phyloP scores from a whole-genome alignment of 2,888 invertebrate species.

The Bombyx huttoni region DNA sequence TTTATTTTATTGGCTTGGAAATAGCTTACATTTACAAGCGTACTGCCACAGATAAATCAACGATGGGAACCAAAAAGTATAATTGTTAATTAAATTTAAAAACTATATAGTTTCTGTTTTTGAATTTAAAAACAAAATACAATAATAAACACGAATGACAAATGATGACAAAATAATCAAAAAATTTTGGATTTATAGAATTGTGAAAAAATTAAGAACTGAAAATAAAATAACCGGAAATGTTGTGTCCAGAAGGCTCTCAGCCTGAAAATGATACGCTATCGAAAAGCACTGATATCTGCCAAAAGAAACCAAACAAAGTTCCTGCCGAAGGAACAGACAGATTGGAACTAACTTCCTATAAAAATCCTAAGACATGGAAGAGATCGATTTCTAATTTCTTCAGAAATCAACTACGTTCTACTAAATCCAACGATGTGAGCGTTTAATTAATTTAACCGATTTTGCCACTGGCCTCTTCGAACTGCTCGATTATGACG shows the following conservation, averaged over 20 bases:
- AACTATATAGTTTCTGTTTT: not conserved
- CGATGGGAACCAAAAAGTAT: not conserved
- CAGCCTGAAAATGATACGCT: constrained; percentile 32
- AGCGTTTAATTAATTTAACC: constrained; percentile 11
- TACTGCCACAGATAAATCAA: too few relatives aligned
- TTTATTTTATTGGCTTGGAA: too few relatives aligned
- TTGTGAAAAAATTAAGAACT: constrained; percentile 21
- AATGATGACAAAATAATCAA: constrained; percentile 4
- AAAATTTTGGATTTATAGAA: constrained; percentile 15
- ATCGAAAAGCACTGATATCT: constrained; percentile 31
- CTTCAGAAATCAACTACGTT: constrained; percentile 53
- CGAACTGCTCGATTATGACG: too few relatives aligned
- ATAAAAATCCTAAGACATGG: constrained; percentile 54
- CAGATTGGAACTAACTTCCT: constrained; percentile 42
- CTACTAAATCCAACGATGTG: constrained; percentile 60
- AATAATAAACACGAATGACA: constrained; percentile 13
- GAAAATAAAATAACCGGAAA: constrained; percentile 28
- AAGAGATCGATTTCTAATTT: constrained; percentile 60
- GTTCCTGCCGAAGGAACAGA: constrained; percentile 34
- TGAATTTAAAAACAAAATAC: constrained; percentile 4
- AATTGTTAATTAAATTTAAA: not conserved
- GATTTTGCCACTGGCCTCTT: too few relatives aligned
- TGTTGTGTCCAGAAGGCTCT: constrained; percentile 54
- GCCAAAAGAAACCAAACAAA: constrained; percentile 32
- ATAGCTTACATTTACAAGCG: too few relatives aligned